phyloP scores from a whole-genome alignment of 1,140 invertebrate genomes.

The Zaprionus camerounensis region DNA sequence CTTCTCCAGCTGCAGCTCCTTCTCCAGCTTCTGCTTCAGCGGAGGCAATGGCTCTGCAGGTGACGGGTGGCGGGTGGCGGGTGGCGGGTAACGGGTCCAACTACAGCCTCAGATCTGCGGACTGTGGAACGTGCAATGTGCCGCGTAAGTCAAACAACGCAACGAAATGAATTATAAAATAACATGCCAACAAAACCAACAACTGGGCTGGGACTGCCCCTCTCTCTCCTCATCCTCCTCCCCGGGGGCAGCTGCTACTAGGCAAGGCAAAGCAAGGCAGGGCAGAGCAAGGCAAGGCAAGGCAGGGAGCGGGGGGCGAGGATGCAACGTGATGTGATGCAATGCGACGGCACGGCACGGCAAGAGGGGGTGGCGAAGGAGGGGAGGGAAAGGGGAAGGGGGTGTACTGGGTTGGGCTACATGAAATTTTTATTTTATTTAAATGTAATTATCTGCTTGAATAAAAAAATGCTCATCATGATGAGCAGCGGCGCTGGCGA shows the following conservation, averaged over 20 bases:
- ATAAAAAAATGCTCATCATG: slow-evolving; percentile 82
- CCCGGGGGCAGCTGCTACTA: slow-evolving; percentile 9
- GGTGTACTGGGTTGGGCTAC: slow-evolving; percentile 48
- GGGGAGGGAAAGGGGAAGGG: background rate
- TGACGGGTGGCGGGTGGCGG: background rate
- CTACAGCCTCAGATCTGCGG: slow-evolving; percentile 19
- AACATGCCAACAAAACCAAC: slow-evolving; percentile 78
- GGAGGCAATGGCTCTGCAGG: background rate
- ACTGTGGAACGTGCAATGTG: slow-evolving; percentile 31
- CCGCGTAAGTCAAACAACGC: slow-evolving; percentile 78
- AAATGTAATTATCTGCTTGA: slow-evolving; percentile 83
- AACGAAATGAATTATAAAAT: slow-evolving; percentile 82
- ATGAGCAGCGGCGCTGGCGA: slow-evolving; percentile 54
- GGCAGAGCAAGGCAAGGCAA: slow-evolving; percentile 24
- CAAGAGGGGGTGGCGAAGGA: background rate
- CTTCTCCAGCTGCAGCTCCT: slow-evolving; percentile 1
- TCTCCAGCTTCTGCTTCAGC: background rate
- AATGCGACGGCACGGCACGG: background rate
- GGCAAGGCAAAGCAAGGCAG: slow-evolving; percentile 19
- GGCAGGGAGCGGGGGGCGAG: background rate
- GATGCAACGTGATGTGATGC: background rate
- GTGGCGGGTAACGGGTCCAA: background rate
- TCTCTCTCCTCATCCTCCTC: background rate
- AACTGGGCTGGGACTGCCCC: slow-evolving; percentile 6
- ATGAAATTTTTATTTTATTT: slow-evolving; percentile 84